Conservation (phyloP, 2,797 vertebrate species). For the Chelonia mydas region DNA sequence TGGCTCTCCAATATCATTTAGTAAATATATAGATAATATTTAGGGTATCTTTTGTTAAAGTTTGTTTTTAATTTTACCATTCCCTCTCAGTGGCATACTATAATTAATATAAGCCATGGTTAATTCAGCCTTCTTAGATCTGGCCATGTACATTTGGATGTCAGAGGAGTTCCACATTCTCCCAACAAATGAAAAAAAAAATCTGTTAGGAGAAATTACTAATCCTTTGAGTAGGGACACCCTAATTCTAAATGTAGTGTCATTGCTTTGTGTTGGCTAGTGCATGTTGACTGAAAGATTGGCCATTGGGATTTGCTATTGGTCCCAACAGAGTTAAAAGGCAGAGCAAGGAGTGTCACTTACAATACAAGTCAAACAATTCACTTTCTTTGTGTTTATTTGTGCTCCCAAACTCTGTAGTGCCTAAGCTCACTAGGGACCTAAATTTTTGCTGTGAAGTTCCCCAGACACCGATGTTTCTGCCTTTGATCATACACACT, state of each 20-base stretch:
- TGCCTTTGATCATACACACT: no score
- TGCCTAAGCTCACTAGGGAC: no score
- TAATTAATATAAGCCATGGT: conserved; percentile 11
- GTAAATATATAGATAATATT: not conserved
- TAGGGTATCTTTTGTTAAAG: not conserved
- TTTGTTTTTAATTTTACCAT: not conserved
- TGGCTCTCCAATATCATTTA: not conserved
- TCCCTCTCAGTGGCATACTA: conserved; percentile 25
- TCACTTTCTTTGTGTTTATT: not conserved
- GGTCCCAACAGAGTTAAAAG: not conserved
- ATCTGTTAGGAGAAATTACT: conserved; percentile 13
- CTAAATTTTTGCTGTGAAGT: no score
- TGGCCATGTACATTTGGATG: not conserved
- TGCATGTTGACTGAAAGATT: conserved; percentile 2
- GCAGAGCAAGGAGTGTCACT: not conserved
- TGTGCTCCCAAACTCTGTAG: no score
- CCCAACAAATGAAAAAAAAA: conserved; percentile 35
- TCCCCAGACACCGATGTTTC: no score
- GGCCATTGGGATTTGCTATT: not conserved
- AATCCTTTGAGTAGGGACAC: conserved; percentile 10
- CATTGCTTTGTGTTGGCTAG: not conserved
- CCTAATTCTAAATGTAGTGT: not conserved
- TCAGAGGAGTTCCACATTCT: conserved; percentile 34
- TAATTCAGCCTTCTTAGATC: not conserved
- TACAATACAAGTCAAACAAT: not conserved